phyloP scores from a whole-genome alignment of 2,888 invertebrate genomes.

The Sabatieria punctata region DNA sequence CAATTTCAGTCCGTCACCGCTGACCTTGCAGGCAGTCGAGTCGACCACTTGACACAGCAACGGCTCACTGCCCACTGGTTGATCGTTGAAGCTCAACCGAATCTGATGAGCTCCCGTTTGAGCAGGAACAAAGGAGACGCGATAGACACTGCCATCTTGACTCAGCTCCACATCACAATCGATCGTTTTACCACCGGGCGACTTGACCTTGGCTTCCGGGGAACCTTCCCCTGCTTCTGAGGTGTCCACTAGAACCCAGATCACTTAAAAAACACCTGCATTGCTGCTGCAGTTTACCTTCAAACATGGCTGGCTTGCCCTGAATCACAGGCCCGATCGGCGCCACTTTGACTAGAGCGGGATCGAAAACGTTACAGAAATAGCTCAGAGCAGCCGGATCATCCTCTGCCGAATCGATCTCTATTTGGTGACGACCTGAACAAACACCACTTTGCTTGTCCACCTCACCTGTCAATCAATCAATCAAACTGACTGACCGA shows the following conservation, averaged over 20 bases:
- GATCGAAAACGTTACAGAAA: slow-evolving; percentile 82
- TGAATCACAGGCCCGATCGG: slow-evolving; percentile 33
- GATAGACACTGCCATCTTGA: slow-evolving; percentile 46
- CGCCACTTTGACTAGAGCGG: slow-evolving; percentile 55
- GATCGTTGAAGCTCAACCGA: slow-evolving; percentile 77
- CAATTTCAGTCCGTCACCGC: background rate
- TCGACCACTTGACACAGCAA: slow-evolving; percentile 6
- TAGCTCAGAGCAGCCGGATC: slow-evolving; percentile 77
- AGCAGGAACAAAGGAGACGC: slow-evolving; percentile 47
- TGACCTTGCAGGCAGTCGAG: background rate
- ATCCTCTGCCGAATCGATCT: background rate
- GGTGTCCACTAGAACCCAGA: slow-evolving; percentile 58
- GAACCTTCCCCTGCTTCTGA: slow-evolving; percentile 82
- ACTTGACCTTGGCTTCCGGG: slow-evolving; percentile 22
- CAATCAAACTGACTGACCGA: no score
- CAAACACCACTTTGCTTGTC: no score
- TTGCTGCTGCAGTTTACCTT: slow-evolving; percentile 22
- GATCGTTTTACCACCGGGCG: slow-evolving; percentile 3
- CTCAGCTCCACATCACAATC: slow-evolving; percentile 37
- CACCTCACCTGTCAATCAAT: no score
- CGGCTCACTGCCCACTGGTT: slow-evolving; percentile 5
- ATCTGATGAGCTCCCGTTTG: slow-evolving; percentile 74
- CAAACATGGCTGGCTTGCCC: slow-evolving; percentile 32
- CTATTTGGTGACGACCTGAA: background rate
- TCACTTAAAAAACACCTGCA: background rate